Percentiles rank a stretch among this genome's conserved stretches.
These are phyloP conservation scores for Mobula hypostoma DNA, from an alignment of 2,113 vertebrate species.

Conservation along the genomic window DNA sequence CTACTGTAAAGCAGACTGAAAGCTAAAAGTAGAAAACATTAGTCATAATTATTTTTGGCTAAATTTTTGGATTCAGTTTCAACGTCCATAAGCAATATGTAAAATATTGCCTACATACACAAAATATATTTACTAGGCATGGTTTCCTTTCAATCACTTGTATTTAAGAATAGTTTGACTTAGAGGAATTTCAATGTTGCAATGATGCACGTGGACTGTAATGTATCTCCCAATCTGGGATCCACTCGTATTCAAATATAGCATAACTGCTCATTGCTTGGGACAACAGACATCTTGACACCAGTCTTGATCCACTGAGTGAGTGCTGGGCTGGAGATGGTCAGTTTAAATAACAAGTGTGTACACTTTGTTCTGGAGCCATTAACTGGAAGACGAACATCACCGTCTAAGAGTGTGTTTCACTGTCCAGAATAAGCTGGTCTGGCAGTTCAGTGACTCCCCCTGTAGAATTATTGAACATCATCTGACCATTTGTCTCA, in stretches of 20 bases:
- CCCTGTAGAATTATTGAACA: too few species aligned
- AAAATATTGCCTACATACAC: neutral
- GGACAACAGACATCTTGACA: too few species aligned
- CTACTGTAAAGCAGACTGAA: neutral
- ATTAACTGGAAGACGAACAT: too few species aligned
- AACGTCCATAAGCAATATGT: neutral
- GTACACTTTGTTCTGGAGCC: too few species aligned
- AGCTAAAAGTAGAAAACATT: constrained; percentile 21
- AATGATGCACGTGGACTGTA: neutral
- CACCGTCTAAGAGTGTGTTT: too few species aligned
- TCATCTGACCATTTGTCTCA: too few species aligned
- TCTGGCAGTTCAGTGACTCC: too few species aligned
- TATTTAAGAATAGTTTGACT: neutral
- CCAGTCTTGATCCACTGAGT: too few species aligned
- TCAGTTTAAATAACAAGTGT: too few species aligned
- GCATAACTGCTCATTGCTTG: neutral
- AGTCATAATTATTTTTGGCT: neutral
- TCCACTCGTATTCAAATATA: neutral
- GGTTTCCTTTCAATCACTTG: neutral
- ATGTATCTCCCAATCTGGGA: too few species aligned
- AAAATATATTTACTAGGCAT: neutral
- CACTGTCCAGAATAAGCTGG: too few species aligned
- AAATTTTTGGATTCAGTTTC: neutral
- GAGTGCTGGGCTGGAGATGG: too few species aligned
- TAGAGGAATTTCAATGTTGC: neutral